Evolutionary conservation across 2,888 invertebrate genomes (phyloP).

Genomic region (Papilio elwesi): DNA sequence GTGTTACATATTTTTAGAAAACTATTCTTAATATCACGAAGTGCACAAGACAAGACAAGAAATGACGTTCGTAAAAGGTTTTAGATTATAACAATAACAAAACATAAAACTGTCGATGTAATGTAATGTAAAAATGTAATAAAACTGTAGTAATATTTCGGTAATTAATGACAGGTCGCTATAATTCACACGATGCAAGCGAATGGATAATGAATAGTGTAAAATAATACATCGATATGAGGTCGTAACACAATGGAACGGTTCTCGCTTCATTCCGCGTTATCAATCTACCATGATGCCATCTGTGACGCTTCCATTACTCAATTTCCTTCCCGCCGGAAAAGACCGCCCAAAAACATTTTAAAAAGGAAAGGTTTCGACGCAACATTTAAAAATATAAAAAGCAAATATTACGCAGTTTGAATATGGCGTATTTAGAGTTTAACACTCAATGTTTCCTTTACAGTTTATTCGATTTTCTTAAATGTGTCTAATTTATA

Average conservation of each 20-base stretch:
- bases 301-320: slow-evolving; percentile 82
- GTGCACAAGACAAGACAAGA: too few relatives aligned
- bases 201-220: slow-evolving; percentile 44
- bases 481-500: too few relatives aligned
- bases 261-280: slow-evolving; percentile 72
- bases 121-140: too few relatives aligned
- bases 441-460: too few relatives aligned
- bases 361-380: slow-evolving; percentile 49
- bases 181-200: slow-evolving; percentile 20
- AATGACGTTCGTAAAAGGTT: too few relatives aligned
- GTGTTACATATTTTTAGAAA: too few relatives aligned
- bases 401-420: too few relatives aligned
- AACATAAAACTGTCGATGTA: too few relatives aligned
- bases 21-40: too few relatives aligned
- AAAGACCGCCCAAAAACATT: slow-evolving; percentile 68
- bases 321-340: slow-evolving; percentile 79
- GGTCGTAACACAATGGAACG: slow-evolving; percentile 68
- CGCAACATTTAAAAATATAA: slow-evolving; percentile 11
- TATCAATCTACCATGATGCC: slow-evolving; percentile 83
- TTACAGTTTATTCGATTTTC: too few relatives aligned
- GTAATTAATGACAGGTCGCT: slow-evolving; percentile 46
- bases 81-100: too few relatives aligned
- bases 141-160: slow-evolving; percentile 12
- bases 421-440: too few relatives aligned
- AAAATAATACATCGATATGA: slow-evolving; percentile 49